A percentile compares a stretch with the other conserved stretches of the same genome.
phyloP scores from a whole-genome alignment of 2,797 vertebrate species.

The Bovichtus variegatus region DNA sequence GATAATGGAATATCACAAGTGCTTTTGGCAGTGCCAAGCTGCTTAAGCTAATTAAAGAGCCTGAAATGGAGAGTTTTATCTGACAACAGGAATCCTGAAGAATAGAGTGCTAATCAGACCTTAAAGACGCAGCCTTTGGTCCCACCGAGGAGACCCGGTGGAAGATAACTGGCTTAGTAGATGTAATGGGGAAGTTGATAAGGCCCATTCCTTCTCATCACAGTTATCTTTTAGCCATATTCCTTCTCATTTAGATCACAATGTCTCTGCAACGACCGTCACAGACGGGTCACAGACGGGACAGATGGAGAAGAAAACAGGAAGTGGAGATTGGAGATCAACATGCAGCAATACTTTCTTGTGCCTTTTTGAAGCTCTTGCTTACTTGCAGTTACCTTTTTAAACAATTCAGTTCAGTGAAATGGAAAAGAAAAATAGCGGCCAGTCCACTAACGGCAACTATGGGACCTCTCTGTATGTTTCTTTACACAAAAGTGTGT shows the following conservation, averaged over 20 bases:
- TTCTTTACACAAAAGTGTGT: too few relatives aligned
- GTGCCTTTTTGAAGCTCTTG: constrained; percentile 17
- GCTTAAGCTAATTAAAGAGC: constrained; percentile 76
- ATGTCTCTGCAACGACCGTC: constrained; percentile 15
- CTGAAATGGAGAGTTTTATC: constrained; percentile 63
- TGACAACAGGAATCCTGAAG: constrained; percentile 50
- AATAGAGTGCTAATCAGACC: constrained; percentile 56
- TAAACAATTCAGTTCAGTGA: constrained; percentile 12
- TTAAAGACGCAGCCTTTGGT: constrained; percentile 35
- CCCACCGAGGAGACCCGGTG: constrained; percentile 3
- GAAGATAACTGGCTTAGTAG: constrained; percentile 58
- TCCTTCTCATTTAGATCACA: constrained; percentile 39
- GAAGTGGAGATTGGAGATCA: constrained; percentile 33
- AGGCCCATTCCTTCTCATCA: constrained; percentile 8
- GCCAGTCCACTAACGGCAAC: too few relatives aligned
- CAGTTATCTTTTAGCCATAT: constrained; percentile 31
- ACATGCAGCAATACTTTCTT: background rate
- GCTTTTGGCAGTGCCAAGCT: constrained; percentile 66
- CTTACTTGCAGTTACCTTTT: constrained; percentile 11
- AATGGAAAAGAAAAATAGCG: too few relatives aligned
- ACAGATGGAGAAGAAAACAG: constrained; percentile 22
- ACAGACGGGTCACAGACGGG: too few relatives aligned
- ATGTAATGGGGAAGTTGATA: constrained; percentile 53
- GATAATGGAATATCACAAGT: constrained; percentile 77
- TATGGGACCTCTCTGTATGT: too few relatives aligned